Evolutionary conservation across 2,797 vertebrate genomes (phyloP), one percentile per base, ranked within the genome.

Genomic region (Schizopygopsis malacanthus): DNA sequence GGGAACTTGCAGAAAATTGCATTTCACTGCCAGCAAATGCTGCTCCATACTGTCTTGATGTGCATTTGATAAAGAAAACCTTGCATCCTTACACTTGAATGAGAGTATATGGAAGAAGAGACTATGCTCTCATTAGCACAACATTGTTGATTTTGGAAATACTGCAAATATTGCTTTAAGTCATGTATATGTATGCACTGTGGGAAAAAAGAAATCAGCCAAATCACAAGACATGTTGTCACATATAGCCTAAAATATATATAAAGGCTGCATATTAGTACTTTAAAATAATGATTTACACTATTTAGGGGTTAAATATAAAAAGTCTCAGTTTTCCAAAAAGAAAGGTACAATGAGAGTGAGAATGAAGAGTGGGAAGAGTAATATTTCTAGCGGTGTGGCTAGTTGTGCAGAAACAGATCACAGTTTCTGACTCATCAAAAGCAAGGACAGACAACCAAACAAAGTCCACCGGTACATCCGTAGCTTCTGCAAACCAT

Each of bases 31-130:
- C 41, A 61, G 54, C 28, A 73, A 47, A 13, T 37, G 22, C 52
- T 75, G 39, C 69, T 59, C 33, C 10, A 59, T 20, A 71, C 81
- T 63, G 39, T 83, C 47, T 18, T 50, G 82, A 76, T 76, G 43
- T 52, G 70, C 39, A n/a, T 50, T 83, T 75, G 70, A 83, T 76
- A 37, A 83, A 45, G 43, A 83, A 73, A 63, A 75, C 70, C 69
- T 52, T 83, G 43, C 22, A 77, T 77, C 52, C 5, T 59, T 16
- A 56, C 20, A 56, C 33, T 56, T 13, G 1, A 65, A 75, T 47
- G 56, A 63, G 54, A 63, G 56, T 25, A 45, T 45, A 63, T 28
- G 15, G 15, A 63, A 63, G 15, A 63, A 54, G 5, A 39, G 18
- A 39, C 10, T 37, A 69, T 69, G 71, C 16, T 47, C 28, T 2